Evolutionary conservation across 1,140 invertebrate species (phyloP), one percentile per base, ranked within the genome.

Genomic region (Ips typographus): DNA sequence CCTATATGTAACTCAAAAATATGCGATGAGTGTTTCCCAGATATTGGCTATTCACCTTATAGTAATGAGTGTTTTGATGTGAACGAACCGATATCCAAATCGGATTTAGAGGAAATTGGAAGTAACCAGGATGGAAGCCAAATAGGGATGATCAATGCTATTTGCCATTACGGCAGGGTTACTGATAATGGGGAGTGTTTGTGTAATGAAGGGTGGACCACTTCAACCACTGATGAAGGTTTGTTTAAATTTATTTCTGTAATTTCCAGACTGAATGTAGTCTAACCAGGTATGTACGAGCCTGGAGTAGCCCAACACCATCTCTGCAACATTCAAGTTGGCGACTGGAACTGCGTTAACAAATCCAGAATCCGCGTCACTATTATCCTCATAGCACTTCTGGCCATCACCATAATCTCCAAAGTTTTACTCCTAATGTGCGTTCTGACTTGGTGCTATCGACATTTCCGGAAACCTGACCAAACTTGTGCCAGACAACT

Each of bases 341-440:
- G 72, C 1, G 69, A 65, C 42, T 73, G 69, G 69, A 69, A 71
- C 40, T 69, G 64, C 22, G 63, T 71, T 2, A 73, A 73, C 63
- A 73, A 57, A 41, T 40, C n/a, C n/a, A 61, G 66, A 53, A 67
- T 73, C n/a, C 55, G 67, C 49, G 66, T 71, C 5, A 73, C 70
- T 4, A 52, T 59, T 38, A 65, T 73, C 1, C 44, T 73, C 8
- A 66, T 73, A 53, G 65, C 69, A 4, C 36, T 73, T 40, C 70
- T 73, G 37, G 69, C 69, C 1, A 4, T 73, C 7, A 73, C 72
- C 2, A 64, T 73, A 6, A 67, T 71, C 5, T 69, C 72, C 37
- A 73, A 73, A 51, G 43, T 73, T 4, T 51, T 73, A n/a, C 41
- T 73, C n/a, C 38, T 73, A 5, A 71, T 73, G 72, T 73, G 72